phyloP scores from a whole-genome alignment of 2,888 invertebrate genomes.

The Neoaliturus tenellus region DNA sequence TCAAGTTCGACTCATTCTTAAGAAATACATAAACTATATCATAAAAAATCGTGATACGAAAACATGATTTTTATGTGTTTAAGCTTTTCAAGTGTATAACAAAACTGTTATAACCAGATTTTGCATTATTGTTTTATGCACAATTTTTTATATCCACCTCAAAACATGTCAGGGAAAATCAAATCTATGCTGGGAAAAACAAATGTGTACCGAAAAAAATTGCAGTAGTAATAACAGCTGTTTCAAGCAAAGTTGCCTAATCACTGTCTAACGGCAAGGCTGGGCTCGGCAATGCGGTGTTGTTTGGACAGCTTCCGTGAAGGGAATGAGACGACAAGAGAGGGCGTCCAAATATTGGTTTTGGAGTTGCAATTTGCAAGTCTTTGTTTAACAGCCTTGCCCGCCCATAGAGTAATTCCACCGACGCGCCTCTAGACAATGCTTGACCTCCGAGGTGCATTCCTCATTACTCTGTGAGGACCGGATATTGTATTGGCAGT shows the following conservation, averaged over 20 bases:
- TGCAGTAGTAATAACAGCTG: not conserved
- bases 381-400: conserved; percentile 15
- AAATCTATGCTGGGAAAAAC: too few relatives aligned
- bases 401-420: conserved; percentile 11
- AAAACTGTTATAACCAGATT: too few relatives aligned
- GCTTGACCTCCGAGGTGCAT: not conserved
- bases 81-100: too few relatives aligned
- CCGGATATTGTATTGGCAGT: not conserved
- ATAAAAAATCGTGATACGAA: too few relatives aligned
- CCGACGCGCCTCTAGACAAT: conserved; percentile 2
- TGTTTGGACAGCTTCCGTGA: not conserved
- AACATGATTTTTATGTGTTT: too few relatives aligned
- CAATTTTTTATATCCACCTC: too few relatives aligned
- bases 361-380: conserved; percentile 32
- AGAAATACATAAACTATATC: too few relatives aligned
- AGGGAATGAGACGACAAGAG: conserved; percentile 7
- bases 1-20: too few relatives aligned
- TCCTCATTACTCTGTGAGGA: not conserved
- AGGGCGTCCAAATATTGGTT: conserved; percentile 32
- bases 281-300: not conserved
- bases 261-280: not conserved
- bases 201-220: too few relatives aligned
- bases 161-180: too few relatives aligned
- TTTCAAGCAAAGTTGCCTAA: not conserved
- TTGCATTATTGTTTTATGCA: too few relatives aligned